Percentiles rank a stretch among this genome's conserved stretches.
Evolutionary conservation across 2,888 invertebrate species (phyloP).

Genomic region (Drosophila aldrichi): DNA sequence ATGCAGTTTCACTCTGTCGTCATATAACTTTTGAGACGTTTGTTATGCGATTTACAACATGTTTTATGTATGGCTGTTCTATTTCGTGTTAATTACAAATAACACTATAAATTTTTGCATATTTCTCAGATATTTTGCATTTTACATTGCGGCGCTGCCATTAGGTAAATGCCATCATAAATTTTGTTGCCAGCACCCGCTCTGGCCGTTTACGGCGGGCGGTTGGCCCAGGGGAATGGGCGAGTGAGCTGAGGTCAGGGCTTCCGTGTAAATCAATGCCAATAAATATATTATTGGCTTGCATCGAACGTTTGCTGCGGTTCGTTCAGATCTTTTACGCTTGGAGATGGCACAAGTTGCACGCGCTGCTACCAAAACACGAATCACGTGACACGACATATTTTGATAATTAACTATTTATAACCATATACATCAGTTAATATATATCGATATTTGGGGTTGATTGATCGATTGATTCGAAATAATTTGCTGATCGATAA

Average conservation of each 20-base stretch:
- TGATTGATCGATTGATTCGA: background rate
- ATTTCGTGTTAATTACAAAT: slow-evolving; percentile 73
- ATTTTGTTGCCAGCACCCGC: slow-evolving; percentile 46
- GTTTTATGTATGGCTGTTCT: slow-evolving; percentile 46
- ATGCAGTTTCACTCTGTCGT: background rate
- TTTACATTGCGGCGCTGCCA: slow-evolving; percentile 55
- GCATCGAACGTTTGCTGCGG: slow-evolving; percentile 27
- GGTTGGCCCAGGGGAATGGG: background rate
- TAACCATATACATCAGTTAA: too few relatives aligned
- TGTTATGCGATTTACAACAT: slow-evolving; percentile 15
- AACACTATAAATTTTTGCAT: slow-evolving; percentile 70
- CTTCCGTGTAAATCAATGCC: slow-evolving; percentile 55
- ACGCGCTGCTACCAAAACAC: background rate
- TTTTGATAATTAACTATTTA: background rate
- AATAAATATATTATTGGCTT: slow-evolving; percentile 65
- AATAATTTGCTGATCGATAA: rapidly evolving
- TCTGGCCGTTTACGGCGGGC: background rate
- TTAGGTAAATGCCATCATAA: slow-evolving; percentile 76
- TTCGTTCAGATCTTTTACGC: slow-evolving; percentile 7
- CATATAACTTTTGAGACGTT: slow-evolving; percentile 11
- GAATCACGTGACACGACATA: background rate
- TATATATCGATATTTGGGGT: background rate
- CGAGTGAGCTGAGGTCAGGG: slow-evolving; percentile 9
- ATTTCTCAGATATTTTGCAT: slow-evolving; percentile 41
- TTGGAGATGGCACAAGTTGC: background rate